Conservation (phyloP, 2,888 invertebrate species). For the Fissipunctia ypsillon region DNA sequence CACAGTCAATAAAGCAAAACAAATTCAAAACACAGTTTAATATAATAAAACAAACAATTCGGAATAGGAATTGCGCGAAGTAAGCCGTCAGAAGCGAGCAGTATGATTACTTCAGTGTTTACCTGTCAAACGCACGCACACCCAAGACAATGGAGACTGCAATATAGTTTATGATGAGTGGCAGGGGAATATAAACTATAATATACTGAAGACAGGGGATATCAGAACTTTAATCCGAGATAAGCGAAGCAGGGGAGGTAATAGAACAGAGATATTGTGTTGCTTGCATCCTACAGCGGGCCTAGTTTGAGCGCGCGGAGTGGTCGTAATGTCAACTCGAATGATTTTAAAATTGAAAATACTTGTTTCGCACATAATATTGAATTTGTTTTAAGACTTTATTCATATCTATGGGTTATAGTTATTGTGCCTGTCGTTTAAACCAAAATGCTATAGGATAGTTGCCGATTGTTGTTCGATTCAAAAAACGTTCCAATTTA, state of each 20-base stretch:
- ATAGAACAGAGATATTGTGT: constrained; percentile 2
- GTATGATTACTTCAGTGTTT: constrained; percentile 49
- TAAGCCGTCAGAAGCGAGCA: constrained; percentile 21
- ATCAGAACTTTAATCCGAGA: constrained; percentile 8
- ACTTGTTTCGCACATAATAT: neutral
- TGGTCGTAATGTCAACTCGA: neutral
- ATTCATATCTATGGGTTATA: neutral
- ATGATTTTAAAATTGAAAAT: neutral
- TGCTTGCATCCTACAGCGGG: too few species aligned
- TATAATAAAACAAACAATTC: constrained; percentile 35
- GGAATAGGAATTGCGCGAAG: constrained; percentile 23
- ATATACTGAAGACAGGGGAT: neutral
- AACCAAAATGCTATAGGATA: neutral
- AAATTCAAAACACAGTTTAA: constrained; percentile 10
- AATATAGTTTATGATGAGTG: constrained; percentile 48
- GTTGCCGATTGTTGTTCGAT: too few species aligned
- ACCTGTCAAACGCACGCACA: constrained; percentile 64
- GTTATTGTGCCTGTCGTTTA: neutral
- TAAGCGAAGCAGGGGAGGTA: neutral
- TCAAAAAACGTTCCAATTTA: neutral
- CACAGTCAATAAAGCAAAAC: neutral
- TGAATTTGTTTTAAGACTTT: neutral
- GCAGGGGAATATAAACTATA: constrained; percentile 30
- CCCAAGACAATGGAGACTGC: constrained; percentile 50
- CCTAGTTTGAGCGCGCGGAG: neutral